phyloP scores from a whole-genome alignment of 2,888 invertebrate genomes.

The Phengaris alcon region DNA sequence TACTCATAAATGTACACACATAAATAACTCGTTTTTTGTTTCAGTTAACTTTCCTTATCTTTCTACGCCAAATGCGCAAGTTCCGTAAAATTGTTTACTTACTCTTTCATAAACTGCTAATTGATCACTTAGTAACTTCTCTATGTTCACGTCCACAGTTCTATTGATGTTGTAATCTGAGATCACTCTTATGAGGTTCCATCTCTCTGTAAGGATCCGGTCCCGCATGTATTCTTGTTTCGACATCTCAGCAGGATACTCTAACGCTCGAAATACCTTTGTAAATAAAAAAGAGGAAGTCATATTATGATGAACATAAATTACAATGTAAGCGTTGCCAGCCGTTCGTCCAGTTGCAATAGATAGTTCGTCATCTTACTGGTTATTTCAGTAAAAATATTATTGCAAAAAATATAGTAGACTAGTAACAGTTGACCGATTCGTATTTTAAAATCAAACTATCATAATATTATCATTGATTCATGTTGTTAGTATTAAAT shows the following conservation, averaged over 20 bases:
- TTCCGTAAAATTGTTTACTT: conserved; percentile 33
- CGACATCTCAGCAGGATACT: conserved; percentile 86
- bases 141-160: conserved; percentile 76
- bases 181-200: conserved; percentile 79
- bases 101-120: conserved; percentile 69
- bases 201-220: conserved; percentile 79
- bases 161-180: conserved; percentile 78
- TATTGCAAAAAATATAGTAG: conserved; percentile 4
- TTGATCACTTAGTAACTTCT: conserved; percentile 69
- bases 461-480: too few species aligned
- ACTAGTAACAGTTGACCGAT: too few species aligned
- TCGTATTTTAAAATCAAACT: too few species aligned
- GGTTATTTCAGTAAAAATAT: too few species aligned
- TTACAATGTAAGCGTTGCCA: too few species aligned
- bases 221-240: conserved; percentile 81
- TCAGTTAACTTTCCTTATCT: not conserved
- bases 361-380: too few species aligned
- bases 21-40: too few species aligned
- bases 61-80: not conserved
- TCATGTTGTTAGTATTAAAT: too few species aligned
- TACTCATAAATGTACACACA: too few species aligned
- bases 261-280: conserved; percentile 88
- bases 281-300: conserved; percentile 30
- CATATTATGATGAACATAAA: too few species aligned
- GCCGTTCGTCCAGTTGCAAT: too few species aligned